A percentile compares a stretch with the other conserved stretches of the same genome.
Conservation (phyloP, 2,888 invertebrate species). For the Serripes groenlandicus region DNA sequence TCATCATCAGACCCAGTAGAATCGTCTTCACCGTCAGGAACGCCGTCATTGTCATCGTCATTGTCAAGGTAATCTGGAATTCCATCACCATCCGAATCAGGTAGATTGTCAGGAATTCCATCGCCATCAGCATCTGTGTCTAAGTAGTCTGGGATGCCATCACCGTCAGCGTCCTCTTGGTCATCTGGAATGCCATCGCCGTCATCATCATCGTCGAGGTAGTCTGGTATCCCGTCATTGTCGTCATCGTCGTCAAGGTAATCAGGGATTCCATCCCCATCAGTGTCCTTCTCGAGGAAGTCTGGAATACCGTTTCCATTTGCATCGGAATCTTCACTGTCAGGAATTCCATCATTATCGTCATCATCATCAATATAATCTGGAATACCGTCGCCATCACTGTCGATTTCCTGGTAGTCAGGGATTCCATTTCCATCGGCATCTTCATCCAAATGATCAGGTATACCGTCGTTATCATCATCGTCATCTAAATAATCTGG, state of each 20-base stretch:
- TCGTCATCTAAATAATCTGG: constrained; percentile 76
- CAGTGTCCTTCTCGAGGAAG: constrained; percentile 68
- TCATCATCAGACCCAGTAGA: constrained; percentile 21
- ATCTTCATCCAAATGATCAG: constrained; percentile 69
- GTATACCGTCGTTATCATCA: constrained; percentile 77
- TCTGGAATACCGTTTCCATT: constrained; percentile 84
- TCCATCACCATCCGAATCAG: constrained; percentile 82
- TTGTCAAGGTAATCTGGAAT: constrained; percentile 76
- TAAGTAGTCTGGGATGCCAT: constrained; percentile 79
- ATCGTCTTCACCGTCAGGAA: constrained; percentile 28
- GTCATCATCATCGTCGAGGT: constrained; percentile 71
- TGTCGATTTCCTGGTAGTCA: constrained; percentile 73
- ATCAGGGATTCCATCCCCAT: constrained; percentile 78
- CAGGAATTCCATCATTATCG: constrained; percentile 76
- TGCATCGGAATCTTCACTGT: constrained; percentile 75
- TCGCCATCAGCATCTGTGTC: constrained; percentile 80
- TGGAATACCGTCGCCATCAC: constrained; percentile 82
- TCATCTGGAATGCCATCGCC: constrained; percentile 78
- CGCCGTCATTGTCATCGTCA: constrained; percentile 75
- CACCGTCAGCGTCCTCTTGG: constrained; percentile 76
- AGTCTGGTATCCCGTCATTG: constrained; percentile 78
- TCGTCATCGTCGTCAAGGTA: constrained; percentile 76
- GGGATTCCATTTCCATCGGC: constrained; percentile 71
- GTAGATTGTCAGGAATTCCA: constrained; percentile 78
- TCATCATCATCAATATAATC: constrained; percentile 72